Conservation (phyloP, 1,140 invertebrate genomes). For the Euwallacea similis region DNA sequence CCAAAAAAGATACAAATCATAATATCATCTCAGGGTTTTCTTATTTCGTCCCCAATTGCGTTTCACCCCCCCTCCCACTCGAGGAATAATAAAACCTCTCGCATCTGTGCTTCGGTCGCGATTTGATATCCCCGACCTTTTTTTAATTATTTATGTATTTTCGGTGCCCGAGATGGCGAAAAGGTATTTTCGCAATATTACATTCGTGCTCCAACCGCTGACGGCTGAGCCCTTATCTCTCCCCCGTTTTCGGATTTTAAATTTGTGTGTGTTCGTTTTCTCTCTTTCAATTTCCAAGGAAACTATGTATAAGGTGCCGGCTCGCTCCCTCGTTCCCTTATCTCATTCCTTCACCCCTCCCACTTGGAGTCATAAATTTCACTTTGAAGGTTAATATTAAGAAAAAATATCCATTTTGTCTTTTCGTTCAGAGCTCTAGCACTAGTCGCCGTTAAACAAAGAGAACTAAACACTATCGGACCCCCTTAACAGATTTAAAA, state of each 20-base stretch:
- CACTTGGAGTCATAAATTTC: too few species aligned
- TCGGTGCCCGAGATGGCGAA: conserved; percentile 26
- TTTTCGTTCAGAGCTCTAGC: too few species aligned
- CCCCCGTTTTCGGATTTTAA: conserved; percentile 28
- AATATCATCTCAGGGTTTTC: conserved; percentile 16
- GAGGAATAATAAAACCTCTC: conserved; percentile 31
- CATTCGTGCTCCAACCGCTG: conserved; percentile 2
- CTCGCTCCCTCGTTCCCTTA: conserved; percentile 1
- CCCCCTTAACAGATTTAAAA: too few species aligned
- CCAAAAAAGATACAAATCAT: conserved; percentile 18
- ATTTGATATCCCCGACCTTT: conserved; percentile 32
- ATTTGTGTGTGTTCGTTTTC: conserved; percentile 36
- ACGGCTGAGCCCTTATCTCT: conserved; percentile 6
- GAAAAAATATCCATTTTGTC: too few species aligned
- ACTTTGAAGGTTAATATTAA: too few species aligned
- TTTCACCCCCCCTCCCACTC: background rate
- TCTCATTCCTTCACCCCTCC: too few species aligned
- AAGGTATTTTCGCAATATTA: conserved; percentile 35
- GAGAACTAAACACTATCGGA: too few species aligned
- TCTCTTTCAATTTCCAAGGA: conserved; percentile 31
- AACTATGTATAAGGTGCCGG: conserved; percentile 26
- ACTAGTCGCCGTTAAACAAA: too few species aligned
- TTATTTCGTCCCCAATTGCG: too few species aligned
- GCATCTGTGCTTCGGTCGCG: conserved; percentile 25
- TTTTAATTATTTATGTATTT: conserved; percentile 38